Evolutionary conservation across 2,888 invertebrate genomes (phyloP).

Genomic region (Resseliella maxima): DNA sequence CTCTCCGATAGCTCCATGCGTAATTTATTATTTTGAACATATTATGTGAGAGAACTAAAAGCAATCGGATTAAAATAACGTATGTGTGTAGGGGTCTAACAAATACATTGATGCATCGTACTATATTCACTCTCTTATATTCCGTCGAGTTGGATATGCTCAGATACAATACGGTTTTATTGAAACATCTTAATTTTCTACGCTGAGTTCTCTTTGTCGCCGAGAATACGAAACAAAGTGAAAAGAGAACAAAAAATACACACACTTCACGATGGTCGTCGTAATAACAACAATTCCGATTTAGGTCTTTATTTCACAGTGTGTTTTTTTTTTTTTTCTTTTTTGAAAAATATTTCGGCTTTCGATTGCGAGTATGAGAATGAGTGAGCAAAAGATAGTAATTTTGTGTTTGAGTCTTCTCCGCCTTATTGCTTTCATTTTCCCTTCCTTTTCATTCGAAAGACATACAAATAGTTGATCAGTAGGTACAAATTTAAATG

Average conservation of each 20-base stretch:
- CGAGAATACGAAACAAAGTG: constrained; percentile 8
- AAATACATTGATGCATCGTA: not conserved
- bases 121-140: not conserved
- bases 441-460: not conserved
- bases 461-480: not conserved
- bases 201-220: constrained; percentile 36
- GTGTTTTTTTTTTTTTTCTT: no score
- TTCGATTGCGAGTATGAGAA: constrained; percentile 24
- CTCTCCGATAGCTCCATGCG: no score
- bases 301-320: constrained; percentile 41
- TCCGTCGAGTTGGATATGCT: not conserved
- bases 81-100: no score
- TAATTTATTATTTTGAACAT: no score
- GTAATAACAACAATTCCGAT: constrained; percentile 28
- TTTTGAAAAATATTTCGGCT: constrained; percentile 23
- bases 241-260: constrained; percentile 37
- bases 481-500: not conserved
- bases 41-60: no score
- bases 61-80: not conserved
- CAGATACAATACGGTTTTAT: constrained; percentile 30
- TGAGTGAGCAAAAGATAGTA: constrained; percentile 26
- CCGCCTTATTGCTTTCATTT: constrained; percentile 41
- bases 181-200: constrained; percentile 53
- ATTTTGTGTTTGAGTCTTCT: constrained; percentile 44
- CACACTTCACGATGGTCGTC: not conserved